Base-by-base conservation (phyloP, 1,140 invertebrate species). In the Nasonia giraulti region DNA sequence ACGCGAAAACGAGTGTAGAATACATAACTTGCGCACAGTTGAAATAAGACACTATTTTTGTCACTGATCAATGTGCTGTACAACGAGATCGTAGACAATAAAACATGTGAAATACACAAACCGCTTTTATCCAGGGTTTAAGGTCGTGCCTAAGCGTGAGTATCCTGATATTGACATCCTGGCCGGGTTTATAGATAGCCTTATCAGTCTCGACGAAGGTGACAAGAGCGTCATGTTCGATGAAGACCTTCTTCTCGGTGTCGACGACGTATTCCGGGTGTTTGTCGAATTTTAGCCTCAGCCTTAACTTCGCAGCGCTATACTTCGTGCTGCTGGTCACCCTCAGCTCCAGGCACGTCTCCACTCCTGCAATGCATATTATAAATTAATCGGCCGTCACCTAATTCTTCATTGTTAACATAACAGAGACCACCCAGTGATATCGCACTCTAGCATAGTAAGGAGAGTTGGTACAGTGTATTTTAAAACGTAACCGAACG, bases 141-240 rank as follows among this genome's bases (percentile, higher is more conserved):
- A 95, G 88, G 85, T 94, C 91, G 47, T 93, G 91, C 69, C 92
- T 92, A 5, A 95, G 77, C 50, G 92, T 91, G 2, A 95, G 90
- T 62, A 95, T 89, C 75, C 95, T 91, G 62, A 95, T 93, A 83
- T 93, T 93, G 14, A 95, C 94, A 85, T 92, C 92, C 87, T 95
- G 94, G 4, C 94, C 94, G 6, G 95, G 95, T 80, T 95, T 94
- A 90, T 96, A 96, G 8, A 95, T 92, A 0, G 94, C 93, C 80
- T 94, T 94, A 76, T 95, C 94, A 1, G 94, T 94, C 86, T 94
- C 94, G 3, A 95, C 90, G 33, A 94, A 92, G 8, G 94, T 89
- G 17, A 94, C 90, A 71, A 93, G 88, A 3, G 94, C 92, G 78
- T 93, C 92, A 31, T 93, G 88, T 88, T 93, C 86, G 89, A 93